Evolutionary conservation across 2,888 invertebrate species (phyloP), one percentile per base, ranked within the genome.

Genomic region (Ametastegia equiseti): DNA sequence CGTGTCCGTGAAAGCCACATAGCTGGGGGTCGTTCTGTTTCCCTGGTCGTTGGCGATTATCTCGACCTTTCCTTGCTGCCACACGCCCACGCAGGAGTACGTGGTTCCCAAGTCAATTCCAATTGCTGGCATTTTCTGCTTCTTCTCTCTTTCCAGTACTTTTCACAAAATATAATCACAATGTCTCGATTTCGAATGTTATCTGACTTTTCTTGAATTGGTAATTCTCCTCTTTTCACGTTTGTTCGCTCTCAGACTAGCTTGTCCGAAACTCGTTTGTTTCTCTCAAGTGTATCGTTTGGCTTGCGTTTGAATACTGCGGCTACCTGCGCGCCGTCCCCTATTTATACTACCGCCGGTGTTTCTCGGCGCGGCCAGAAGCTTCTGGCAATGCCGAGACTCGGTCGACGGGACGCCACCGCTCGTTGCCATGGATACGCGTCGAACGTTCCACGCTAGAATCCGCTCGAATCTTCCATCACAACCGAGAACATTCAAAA

Each of bases 41-140:
- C 97, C 97, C 92, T 97, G 97, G 90, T 97, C 97, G 90, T 97
- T 97, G 81, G 97, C 96, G 89, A 97, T 97, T 90, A 96, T 96
- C 90, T 96, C 96, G 83, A 96, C 96, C 91, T 96, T 95, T 82
- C 95, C 95, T 89, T 96, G 94, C 89, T 96, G 96, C 94, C 96
- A 97, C n/a, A 97, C 96, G 86, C 96, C 97, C 69, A 97, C 96
- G 89, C 96, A 96, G 47, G 97, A 97, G 92, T 97, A 97, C 7
- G 97, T 97, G 50, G 97, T 97, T 87, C 97, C 97, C 90, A 97
- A 93, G 93, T 97, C 96, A 87, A 97, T 97, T 87, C 96, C 96
- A 87, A 96, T 93, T 85, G 95, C 95, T 85, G 94, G 93, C 86
- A 92, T 89, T 88, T 93, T 91, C 87, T 88, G 80, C 87, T 88